Base-by-base conservation (phyloP, 2,888 invertebrate species). In the Ochlodes sylvanus region DNA sequence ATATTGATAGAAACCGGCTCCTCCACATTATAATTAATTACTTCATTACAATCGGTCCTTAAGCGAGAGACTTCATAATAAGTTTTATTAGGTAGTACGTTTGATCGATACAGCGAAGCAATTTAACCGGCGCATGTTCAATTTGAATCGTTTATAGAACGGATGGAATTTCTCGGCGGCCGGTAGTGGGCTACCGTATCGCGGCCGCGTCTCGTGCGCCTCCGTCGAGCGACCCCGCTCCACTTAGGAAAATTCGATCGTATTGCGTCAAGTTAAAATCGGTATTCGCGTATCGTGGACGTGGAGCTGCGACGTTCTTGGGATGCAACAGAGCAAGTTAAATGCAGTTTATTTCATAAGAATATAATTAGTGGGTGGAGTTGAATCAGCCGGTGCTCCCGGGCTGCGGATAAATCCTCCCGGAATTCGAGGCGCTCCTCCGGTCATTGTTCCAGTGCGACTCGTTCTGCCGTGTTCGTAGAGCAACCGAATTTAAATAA, bases 291-390 rank as follows among this genome's bases (percentile, higher is more conserved):
- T 64, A 6, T 10, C 9, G 6, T 10, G 10, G 10, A 1, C 9
- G 1, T n/a, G 38, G 21, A 70, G 55, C 62, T 78, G 41, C 0
- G 76, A 66, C 73, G 54, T 79, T 83, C 68, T 21, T 58, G 15
- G 21, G 21, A 9, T 64, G 65, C 15, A 50, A 42, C 47, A 38
- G 42, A 32, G 70, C 73, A 78, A 84, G 86, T 90, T 89, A 89
- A 90, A 88, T 83, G 88, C 85, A 88, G 88, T 90, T 92, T 90
- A 90, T 91, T 89, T 88, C 88, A 85, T 90, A 92, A 92, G 91
- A 90, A 87, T 88, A 89, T 93, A 93, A 93, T 93, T 90, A 92
- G 93, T 93, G 92, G 93, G 93, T 82, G 93, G 90, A 85, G 91
- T 89, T 82, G 89, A 86, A 90, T 89, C 89, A 85, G 89, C 85